A percentile compares a stretch with the other conserved stretches of the same genome.
phyloP scores from a whole-genome alignment of 2,113 vertebrate genomes.

The Silurus asotus region DNA sequence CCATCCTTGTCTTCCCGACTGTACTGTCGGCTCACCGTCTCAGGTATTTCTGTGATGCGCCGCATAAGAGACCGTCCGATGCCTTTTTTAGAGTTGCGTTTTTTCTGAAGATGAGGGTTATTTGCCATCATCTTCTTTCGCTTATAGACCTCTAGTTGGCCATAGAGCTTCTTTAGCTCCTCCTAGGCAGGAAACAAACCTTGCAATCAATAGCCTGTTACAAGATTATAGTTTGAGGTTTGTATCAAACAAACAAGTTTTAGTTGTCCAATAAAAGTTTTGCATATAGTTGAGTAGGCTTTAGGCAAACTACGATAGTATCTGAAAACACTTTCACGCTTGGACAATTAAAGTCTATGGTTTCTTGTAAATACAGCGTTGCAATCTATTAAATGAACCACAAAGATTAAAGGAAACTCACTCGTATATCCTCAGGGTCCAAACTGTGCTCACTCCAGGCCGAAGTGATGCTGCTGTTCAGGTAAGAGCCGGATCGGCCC shows the following conservation, averaged over 20 bases:
- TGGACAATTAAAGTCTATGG: background rate
- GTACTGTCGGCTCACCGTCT: conserved; percentile 91
- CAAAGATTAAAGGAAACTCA: conserved; percentile 55
- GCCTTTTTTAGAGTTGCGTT: conserved; percentile 96
- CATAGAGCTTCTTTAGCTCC: conserved; percentile 94
- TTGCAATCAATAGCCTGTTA: background rate
- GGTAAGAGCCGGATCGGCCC: conserved; percentile 94
- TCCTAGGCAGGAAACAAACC: conserved; percentile 75
- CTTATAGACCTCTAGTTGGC: conserved; percentile 97
- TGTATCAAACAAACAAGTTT: background rate
- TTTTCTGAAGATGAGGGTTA: conserved; percentile 98
- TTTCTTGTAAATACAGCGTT: background rate
- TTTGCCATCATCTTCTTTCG: conserved; percentile 99
- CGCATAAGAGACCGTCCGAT: conserved; percentile 94
- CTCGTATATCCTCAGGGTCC: conserved; percentile 97
- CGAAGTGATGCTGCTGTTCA: conserved; percentile 98
- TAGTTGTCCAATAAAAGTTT: background rate
- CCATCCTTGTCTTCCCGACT: conserved; percentile 92
- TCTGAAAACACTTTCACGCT: background rate
- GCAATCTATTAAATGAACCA: background rate
- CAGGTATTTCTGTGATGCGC: conserved; percentile 95
- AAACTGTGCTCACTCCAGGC: conserved; percentile 98
- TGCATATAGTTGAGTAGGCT: background rate
- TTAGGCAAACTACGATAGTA: background rate
- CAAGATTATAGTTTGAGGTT: background rate